phyloP scores from a whole-genome alignment of 2,888 invertebrate genomes.

The Pharmacophagus antenor region DNA sequence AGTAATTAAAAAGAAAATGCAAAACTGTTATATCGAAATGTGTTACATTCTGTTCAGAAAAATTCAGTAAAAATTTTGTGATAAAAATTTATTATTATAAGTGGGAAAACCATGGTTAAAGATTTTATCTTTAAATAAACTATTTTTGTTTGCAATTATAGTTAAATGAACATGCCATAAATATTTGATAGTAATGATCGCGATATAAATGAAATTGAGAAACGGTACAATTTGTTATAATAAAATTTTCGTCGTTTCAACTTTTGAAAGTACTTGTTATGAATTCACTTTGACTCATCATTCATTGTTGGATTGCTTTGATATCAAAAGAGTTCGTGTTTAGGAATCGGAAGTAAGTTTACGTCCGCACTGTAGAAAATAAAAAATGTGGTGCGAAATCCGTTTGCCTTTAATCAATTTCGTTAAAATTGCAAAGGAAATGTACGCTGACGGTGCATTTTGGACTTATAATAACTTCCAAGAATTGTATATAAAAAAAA shows the following conservation, averaged over 20 bases:
- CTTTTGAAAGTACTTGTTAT: neutral
- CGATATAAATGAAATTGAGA: neutral
- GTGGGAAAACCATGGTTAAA: no score
- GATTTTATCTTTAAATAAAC: no score
- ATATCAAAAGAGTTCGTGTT: neutral
- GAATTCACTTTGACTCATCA: neutral
- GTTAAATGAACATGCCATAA: no score
- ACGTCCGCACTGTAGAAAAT: neutral
- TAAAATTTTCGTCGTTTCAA: neutral
- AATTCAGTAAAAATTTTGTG: no score
- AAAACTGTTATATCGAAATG: no score
- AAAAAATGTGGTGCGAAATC: neutral
- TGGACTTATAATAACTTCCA: neutral
- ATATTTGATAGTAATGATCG: no score
- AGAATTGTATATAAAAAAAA: neutral
- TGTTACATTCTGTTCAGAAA: no score
- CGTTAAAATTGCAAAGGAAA: neutral
- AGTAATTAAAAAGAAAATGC: no score
- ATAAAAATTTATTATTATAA: no score
- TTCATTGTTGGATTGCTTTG: neutral
- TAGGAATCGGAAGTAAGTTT: neutral
- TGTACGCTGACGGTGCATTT: neutral
- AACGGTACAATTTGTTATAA: neutral
- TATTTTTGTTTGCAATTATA: no score
- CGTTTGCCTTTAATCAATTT: neutral